Conservation (phyloP, 2,797 vertebrate species). For the Schizothorax lantsangensis region DNA sequence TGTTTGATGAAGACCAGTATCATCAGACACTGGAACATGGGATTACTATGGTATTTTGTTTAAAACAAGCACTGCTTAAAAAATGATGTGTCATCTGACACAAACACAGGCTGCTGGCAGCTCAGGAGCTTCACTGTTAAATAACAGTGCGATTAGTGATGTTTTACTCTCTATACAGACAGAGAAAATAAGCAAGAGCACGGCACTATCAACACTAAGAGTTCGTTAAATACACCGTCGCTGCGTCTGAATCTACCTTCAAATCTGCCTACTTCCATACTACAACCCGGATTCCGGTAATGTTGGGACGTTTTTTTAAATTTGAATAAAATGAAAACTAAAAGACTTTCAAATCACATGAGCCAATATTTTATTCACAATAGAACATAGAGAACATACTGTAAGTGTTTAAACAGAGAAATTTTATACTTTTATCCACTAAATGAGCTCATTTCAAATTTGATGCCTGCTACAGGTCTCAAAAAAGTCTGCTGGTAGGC, state of each 20-base stretch:
- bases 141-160: background rate
- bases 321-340: too few species aligned
- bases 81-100: constrained; percentile 46
- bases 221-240: background rate
- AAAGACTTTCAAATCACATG: too few species aligned
- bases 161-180: background rate
- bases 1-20: constrained; percentile 45
- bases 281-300: too few species aligned
- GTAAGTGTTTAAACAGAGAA: too few species aligned
- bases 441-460: too few species aligned
- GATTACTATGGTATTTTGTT: constrained; percentile 54
- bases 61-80: constrained; percentile 33
- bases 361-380: too few species aligned
- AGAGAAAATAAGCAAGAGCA: background rate
- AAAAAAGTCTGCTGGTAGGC: too few species aligned
- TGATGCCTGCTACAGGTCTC: too few species aligned
- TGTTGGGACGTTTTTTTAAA: too few species aligned
- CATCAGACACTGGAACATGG: constrained; percentile 16
- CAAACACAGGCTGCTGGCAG: constrained; percentile 29
- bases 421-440: too few species aligned
- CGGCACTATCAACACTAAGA: background rate
- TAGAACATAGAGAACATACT: too few species aligned
- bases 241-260: background rate
- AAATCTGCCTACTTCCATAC: background rate
- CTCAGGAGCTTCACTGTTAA: background rate